These are phyloP conservation scores for Enteromius trimaculatus DNA, from an alignment of 2,797 vertebrate species.

Conservation along the genomic window DNA sequence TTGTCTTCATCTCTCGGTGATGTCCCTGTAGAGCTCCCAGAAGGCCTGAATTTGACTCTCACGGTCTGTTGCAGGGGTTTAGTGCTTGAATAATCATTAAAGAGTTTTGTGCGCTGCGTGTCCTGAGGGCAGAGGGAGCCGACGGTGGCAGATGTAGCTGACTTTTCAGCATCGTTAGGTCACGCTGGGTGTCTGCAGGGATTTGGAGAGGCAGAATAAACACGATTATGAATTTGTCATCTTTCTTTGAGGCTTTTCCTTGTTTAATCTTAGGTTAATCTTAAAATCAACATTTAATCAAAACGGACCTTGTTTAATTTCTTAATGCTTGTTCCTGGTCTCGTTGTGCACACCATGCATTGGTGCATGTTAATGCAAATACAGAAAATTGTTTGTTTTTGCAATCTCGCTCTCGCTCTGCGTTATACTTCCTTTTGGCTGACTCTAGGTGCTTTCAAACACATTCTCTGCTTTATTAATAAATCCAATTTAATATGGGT, in stretches of 20 bases:
- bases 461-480: neutral
- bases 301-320: neutral
- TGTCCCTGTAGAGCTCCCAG: neutral
- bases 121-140: neutral
- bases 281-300: conserved; percentile 15
- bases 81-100: conserved; percentile 26
- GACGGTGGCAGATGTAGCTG: neutral
- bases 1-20: neutral
- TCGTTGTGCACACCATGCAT: neutral
- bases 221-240: neutral
- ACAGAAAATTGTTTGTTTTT: neutral
- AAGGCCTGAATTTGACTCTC: conserved; percentile 12
- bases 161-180: neutral
- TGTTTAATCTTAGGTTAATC: neutral
- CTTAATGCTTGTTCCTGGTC: conserved; percentile 2
- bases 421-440: neutral
- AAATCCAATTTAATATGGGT: neutral
- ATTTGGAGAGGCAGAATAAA: conserved; percentile 12
- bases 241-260: neutral
- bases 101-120: neutral
- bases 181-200: neutral
- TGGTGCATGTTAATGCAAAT: neutral
- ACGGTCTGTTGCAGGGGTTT: conserved; percentile 17
- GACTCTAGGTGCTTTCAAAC: neutral
- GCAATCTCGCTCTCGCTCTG: neutral